Percentiles rank a stretch among this genome's conserved stretches.
Conservation (phyloP, 2,797 vertebrate genomes). For the Ispidina lecontei region DNA sequence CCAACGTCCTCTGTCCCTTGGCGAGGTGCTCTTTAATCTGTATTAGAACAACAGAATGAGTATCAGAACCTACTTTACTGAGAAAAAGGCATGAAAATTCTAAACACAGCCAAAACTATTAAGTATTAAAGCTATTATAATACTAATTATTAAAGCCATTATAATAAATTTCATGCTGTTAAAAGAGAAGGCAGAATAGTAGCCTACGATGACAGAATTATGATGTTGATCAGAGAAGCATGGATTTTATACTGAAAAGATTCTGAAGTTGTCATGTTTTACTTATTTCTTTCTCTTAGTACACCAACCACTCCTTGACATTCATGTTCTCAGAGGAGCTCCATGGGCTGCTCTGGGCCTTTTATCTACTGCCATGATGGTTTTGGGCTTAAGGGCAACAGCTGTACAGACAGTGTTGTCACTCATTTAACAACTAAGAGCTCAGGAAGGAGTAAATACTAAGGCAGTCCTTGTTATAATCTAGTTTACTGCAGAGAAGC, state of each 20-base stretch:
- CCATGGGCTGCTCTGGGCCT: background rate
- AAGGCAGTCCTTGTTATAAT: background rate
- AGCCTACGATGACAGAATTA: background rate
- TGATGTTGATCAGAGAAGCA: background rate
- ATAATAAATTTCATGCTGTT: background rate
- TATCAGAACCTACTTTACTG: slow-evolving; percentile 67
- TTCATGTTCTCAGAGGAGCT: background rate
- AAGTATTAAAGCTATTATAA: background rate
- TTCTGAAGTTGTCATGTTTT: background rate
- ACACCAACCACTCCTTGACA: background rate
- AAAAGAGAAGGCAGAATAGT: background rate
- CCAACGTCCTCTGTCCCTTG: slow-evolving; percentile 93
- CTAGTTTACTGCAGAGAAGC: background rate
- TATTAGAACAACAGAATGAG: slow-evolving; percentile 52
- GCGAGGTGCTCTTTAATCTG: slow-evolving; percentile 98
- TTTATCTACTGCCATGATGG: background rate
- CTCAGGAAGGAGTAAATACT: background rate
- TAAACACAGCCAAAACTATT: background rate
- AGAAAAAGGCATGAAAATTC: background rate
- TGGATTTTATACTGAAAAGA: background rate
- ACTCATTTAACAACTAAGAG: background rate
- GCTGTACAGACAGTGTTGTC: background rate
- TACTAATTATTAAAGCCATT: background rate
- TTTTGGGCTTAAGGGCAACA: background rate
- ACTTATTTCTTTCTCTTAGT: background rate